phyloP scores from a whole-genome alignment of 2,797 vertebrate genomes.

The Sciurus vulgaris region DNA sequence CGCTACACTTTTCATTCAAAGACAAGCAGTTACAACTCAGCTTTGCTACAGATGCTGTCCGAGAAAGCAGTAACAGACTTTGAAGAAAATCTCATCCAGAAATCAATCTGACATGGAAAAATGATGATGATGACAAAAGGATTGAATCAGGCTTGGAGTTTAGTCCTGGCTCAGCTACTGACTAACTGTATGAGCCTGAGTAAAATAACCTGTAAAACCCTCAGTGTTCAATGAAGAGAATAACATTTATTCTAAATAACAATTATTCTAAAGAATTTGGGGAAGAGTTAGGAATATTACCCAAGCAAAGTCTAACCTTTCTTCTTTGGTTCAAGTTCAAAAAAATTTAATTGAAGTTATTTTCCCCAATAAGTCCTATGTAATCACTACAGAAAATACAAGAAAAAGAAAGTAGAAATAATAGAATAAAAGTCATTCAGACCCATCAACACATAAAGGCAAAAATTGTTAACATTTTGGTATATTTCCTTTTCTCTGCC shows the following conservation, averaged over 20 bases:
- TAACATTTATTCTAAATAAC: neutral
- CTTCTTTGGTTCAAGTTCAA: constrained; percentile 46
- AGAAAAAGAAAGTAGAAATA: neutral
- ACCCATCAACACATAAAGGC: neutral
- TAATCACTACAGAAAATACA: neutral
- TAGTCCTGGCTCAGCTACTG: neutral
- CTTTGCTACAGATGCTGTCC: neutral
- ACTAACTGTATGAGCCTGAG: neutral
- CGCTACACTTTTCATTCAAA: neutral
- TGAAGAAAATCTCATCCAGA: constrained; percentile 18
- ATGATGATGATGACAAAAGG: neutral
- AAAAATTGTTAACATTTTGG: neutral
- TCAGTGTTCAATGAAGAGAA: neutral
- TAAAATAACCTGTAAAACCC: neutral
- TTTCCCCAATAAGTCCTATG: constrained; percentile 33
- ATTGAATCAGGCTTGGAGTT: constrained; percentile 36
- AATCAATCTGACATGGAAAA: constrained; percentile 36
- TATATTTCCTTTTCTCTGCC: constrained; percentile 21
- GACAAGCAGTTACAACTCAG: neutral
- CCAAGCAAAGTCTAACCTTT: constrained; percentile 11
- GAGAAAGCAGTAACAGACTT: constrained; percentile 8
- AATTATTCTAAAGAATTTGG: neutral
- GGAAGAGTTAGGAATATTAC: neutral
- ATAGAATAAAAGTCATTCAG: constrained; percentile 11
- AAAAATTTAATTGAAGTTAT: neutral